Conservation (phyloP, 2,797 vertebrate genomes). For the Fundulus diaphanus region DNA sequence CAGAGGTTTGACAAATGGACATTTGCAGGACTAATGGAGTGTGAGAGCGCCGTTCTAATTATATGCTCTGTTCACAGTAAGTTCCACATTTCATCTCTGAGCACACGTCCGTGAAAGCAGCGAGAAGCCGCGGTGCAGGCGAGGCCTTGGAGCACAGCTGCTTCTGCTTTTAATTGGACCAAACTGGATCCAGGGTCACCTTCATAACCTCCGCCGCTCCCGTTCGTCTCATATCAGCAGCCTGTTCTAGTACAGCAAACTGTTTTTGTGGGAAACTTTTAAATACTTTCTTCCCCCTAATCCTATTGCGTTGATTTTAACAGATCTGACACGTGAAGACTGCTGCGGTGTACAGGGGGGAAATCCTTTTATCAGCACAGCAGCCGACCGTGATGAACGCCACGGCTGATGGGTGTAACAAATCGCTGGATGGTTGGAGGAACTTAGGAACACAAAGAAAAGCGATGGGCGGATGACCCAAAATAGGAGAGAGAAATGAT, state of each 20-base stretch:
- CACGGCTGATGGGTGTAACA: slow-evolving; percentile 50
- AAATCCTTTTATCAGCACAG: slow-evolving; percentile 75
- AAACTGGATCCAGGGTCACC: slow-evolving; percentile 52
- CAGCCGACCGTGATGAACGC: slow-evolving; percentile 42
- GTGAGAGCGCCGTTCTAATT: slow-evolving; percentile 51
- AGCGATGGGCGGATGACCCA: slow-evolving; percentile 18
- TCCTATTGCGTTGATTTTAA: slow-evolving; percentile 62
- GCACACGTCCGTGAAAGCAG: slow-evolving; percentile 31
- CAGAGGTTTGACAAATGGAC: slow-evolving; percentile 58
- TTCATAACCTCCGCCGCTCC: slow-evolving; percentile 15
- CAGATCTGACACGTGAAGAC: slow-evolving; percentile 66
- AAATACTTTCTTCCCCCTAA: slow-evolving; percentile 64
- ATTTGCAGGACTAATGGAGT: slow-evolving; percentile 59
- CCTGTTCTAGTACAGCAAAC: slow-evolving; percentile 33
- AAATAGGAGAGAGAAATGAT: not conserved
- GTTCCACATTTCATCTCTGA: slow-evolving; percentile 38
- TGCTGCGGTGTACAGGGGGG: slow-evolving; percentile 54
- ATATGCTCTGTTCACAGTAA: slow-evolving; percentile 41
- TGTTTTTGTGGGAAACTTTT: slow-evolving; percentile 65
- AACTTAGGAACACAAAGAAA: slow-evolving; percentile 38
- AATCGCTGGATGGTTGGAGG: slow-evolving; percentile 46
- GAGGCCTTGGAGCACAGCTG: not conserved
- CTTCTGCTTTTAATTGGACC: slow-evolving; percentile 30
- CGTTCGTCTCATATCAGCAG: slow-evolving; percentile 32
- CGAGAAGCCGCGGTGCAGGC: not conserved